phyloP scores from a whole-genome alignment of 2,888 invertebrate species.

The Mantis religiosa region DNA sequence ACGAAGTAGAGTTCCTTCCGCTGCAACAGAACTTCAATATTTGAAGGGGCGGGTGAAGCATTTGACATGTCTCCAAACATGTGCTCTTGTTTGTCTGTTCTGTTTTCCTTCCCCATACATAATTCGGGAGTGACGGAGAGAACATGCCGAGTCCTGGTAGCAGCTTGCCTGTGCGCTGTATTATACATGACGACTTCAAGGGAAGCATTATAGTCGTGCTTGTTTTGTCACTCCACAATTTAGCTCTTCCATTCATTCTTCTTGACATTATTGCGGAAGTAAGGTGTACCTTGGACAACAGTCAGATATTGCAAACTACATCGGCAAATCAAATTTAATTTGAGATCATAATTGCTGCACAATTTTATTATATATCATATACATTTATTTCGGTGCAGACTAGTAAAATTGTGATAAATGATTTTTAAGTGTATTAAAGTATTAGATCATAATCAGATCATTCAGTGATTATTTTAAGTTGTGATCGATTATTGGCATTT shows the following conservation, averaged over 20 bases:
- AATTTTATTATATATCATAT: too few species aligned
- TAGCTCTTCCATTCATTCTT: not conserved
- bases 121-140: not conserved
- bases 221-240: not conserved
- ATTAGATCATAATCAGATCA: too few species aligned
- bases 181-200: not conserved
- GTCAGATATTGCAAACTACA: too few species aligned
- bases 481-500: too few species aligned
- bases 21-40: not conserved
- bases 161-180: not conserved
- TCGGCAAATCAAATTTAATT: too few species aligned
- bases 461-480: too few species aligned
- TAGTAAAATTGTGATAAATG: too few species aligned
- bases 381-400: too few species aligned
- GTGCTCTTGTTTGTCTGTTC: not conserved
- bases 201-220: not conserved
- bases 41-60: not conserved
- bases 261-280: not conserved
- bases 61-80: not conserved
- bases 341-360: too few species aligned
- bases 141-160: not conserved
- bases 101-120: not conserved
- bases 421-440: too few species aligned
- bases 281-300: not conserved
- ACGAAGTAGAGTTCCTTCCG: not conserved